Conservation (phyloP, 2,888 invertebrate genomes). For the Blera fallax region DNA sequence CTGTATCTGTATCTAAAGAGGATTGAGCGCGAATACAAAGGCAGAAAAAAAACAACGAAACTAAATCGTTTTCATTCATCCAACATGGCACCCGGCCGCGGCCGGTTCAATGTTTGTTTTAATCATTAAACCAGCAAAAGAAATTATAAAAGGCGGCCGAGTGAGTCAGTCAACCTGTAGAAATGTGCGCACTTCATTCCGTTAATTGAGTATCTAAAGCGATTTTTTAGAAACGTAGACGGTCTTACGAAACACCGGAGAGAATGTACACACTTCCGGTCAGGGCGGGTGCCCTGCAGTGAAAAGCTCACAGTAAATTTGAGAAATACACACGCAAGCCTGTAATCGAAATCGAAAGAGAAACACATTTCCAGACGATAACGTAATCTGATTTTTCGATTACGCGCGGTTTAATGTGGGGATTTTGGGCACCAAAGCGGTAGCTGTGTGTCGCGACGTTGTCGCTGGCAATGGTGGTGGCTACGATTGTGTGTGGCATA, state of each 20-base stretch:
- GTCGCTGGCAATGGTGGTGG: background rate
- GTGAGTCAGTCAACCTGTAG: background rate
- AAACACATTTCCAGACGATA: slow-evolving; percentile 59
- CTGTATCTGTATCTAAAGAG: slow-evolving; percentile 30
- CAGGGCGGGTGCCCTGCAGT: background rate
- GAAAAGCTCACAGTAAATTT: background rate
- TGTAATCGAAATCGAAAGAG: slow-evolving; percentile 4
- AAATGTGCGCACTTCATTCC: background rate
- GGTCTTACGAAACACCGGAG: background rate
- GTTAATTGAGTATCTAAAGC: background rate
- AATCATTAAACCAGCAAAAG: background rate
- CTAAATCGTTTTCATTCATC: slow-evolving; percentile 19
- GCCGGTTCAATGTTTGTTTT: slow-evolving; percentile 5
- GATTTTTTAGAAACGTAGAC: background rate
- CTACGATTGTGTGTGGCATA: background rate
- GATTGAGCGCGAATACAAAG: no score
- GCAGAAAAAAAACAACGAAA: background rate
- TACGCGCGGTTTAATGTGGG: slow-evolving; percentile 12
- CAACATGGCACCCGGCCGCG: background rate
- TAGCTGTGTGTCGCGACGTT: background rate
- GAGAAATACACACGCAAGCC: background rate
- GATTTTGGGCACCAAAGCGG: slow-evolving; percentile 24
- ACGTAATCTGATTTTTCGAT: slow-evolving; percentile 57
- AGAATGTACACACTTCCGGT: background rate
- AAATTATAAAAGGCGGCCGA: background rate